phyloP scores from a whole-genome alignment of 2,888 invertebrate genomes.

The Dendrolimus houi region DNA sequence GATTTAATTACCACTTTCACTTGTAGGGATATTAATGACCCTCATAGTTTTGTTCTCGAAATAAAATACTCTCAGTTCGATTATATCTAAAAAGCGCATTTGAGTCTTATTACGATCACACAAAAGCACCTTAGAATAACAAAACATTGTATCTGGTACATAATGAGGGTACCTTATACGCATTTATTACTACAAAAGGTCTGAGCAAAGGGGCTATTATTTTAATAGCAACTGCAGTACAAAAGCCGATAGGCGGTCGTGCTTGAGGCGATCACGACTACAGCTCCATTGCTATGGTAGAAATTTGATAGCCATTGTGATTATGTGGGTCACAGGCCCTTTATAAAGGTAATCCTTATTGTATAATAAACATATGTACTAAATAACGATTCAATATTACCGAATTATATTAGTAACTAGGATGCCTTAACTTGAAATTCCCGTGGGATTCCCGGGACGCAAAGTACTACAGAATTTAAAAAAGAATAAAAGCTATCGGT shows the following conservation, averaged over 20 bases:
- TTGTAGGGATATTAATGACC: too few relatives aligned
- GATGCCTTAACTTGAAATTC: too few relatives aligned
- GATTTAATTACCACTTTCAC: too few relatives aligned
- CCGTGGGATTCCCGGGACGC: too few relatives aligned
- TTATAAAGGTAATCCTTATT: constrained; percentile 32
- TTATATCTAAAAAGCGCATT: too few relatives aligned
- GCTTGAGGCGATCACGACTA: constrained; percentile 40
- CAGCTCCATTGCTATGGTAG: constrained; percentile 28
- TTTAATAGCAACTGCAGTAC: constrained; percentile 34
- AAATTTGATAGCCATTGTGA: constrained; percentile 54
- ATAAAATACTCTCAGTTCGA: too few relatives aligned
- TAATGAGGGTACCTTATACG: constrained; percentile 1
- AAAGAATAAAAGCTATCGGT: too few relatives aligned
- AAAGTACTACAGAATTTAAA: too few relatives aligned
- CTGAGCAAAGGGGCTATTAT: constrained; percentile 32
- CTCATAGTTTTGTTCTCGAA: too few relatives aligned
- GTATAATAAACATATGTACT: constrained; percentile 4
- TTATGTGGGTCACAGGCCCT: constrained; percentile 49
- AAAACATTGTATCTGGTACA: not conserved
- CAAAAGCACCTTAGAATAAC: not conserved
- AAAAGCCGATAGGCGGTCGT: constrained; percentile 34
- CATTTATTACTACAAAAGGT: constrained; percentile 18
- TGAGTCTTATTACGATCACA: too few relatives aligned
- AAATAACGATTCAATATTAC: too few relatives aligned
- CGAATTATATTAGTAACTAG: too few relatives aligned